Conservation (phyloP, 2,797 vertebrate species). For the Borostomias antarcticus region DNA sequence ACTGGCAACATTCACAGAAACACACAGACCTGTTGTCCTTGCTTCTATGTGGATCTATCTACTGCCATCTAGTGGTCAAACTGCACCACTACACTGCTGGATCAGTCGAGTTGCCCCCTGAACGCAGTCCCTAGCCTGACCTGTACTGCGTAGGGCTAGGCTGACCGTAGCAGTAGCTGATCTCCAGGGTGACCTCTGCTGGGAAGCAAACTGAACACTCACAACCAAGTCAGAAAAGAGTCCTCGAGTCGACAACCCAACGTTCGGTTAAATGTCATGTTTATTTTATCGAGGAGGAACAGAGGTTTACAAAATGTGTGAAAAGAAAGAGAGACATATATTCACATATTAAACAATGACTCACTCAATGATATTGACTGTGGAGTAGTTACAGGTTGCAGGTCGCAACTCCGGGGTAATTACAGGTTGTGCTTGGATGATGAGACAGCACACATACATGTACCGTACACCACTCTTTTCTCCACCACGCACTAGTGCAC, state of each 20-base stretch:
- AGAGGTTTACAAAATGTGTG: slow-evolving; percentile 65
- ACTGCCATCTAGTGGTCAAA: slow-evolving; percentile 58
- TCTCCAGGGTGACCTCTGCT: background rate
- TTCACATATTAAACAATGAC: slow-evolving; percentile 59
- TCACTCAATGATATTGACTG: slow-evolving; percentile 23
- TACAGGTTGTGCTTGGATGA: slow-evolving; percentile 22
- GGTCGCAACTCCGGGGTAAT: too few species aligned
- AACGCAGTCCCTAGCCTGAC: background rate
- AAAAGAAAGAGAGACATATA: slow-evolving; percentile 47
- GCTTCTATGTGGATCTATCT: background rate
- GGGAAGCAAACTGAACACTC: too few species aligned
- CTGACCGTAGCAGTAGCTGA: too few species aligned
- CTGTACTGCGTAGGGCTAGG: background rate
- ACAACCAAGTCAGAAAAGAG: slow-evolving; percentile 5
- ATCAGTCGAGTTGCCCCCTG: too few species aligned
- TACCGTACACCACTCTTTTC: slow-evolving; percentile 13
- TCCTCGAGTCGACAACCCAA: slow-evolving; percentile 11
- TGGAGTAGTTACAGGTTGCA: slow-evolving; percentile 32
- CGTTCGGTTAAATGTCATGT: slow-evolving; percentile 57
- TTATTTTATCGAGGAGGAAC: slow-evolving; percentile 70
- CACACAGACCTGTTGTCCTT: too few species aligned
- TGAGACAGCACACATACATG: slow-evolving; percentile 36
- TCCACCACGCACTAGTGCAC: background rate
- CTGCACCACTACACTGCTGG: background rate
- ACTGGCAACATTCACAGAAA: too few species aligned